Evolutionary conservation across 2,888 invertebrate species (phyloP).

Genomic region (Rotaria sp.): DNA sequence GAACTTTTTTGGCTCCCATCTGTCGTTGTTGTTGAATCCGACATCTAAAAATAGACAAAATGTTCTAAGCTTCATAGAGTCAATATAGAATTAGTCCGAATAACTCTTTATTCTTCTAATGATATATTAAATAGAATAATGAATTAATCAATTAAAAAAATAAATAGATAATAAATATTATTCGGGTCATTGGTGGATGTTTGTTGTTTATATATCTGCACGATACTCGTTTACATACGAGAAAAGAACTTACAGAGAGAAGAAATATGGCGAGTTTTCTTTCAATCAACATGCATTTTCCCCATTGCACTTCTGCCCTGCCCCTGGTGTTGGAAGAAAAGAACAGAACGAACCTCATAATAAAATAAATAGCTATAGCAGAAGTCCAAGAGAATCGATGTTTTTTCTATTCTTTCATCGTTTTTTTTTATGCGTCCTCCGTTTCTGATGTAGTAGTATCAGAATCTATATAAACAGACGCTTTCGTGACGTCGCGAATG

Average conservation of each 20-base stretch:
- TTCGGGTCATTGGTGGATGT: background rate
- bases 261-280: background rate
- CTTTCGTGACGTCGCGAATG: background rate
- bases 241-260: background rate
- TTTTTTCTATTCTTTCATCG: slow-evolving; percentile 13
- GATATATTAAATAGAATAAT: background rate
- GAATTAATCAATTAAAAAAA: background rate
- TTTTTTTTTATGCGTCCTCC: background rate
- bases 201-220: background rate
- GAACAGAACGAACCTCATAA: background rate
- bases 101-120: background rate
- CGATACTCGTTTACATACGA: background rate
- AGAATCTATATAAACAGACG: background rate
- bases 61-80: background rate
- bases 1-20: background rate
- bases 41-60: background rate
- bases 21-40: slow-evolving; percentile 15
- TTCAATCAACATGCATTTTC: background rate
- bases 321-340: background rate
- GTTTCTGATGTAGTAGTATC: background rate
- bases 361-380: background rate
- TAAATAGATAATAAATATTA: background rate
- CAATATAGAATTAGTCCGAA: too few species aligned
- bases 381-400: background rate
- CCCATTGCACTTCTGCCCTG: background rate